phyloP scores from a whole-genome alignment of 1,140 invertebrate genomes.

The Lepidostoma basale region DNA sequence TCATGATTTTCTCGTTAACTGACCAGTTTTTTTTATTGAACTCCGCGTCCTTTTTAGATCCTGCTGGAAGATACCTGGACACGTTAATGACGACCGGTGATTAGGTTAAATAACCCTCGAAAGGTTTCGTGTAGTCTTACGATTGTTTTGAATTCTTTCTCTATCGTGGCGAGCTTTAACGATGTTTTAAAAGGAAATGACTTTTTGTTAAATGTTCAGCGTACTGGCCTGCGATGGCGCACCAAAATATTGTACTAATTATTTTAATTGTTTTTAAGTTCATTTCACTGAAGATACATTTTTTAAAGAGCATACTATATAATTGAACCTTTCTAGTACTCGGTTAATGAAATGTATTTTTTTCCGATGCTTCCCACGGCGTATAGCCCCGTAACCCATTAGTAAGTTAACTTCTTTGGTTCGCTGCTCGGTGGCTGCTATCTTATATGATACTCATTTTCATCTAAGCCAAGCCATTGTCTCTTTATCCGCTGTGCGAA shows the following conservation, averaged over 20 bases:
- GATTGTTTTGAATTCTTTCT: not conserved
- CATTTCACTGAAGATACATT: not conserved
- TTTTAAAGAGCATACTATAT: constrained; percentile 6
- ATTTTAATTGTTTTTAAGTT: constrained; percentile 18
- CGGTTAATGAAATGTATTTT: constrained; percentile 36
- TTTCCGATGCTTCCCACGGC: constrained; percentile 29
- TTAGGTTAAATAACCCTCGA: not conserved
- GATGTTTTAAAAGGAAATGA: constrained; percentile 2
- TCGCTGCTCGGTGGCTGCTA: not conserved
- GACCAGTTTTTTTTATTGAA: not conserved
- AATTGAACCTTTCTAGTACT: constrained; percentile 39
- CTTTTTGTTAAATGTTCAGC: not conserved
- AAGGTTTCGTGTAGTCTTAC: not conserved
- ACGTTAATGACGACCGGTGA: constrained; percentile 19
- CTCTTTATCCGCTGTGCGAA: not conserved
- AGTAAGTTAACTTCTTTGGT: not conserved
- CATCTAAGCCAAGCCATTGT: constrained; percentile 1
- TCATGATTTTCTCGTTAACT: constrained; percentile 9
- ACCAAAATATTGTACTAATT: constrained; percentile 2
- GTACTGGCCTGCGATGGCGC: constrained; percentile 23
- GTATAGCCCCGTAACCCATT: constrained; percentile 43
- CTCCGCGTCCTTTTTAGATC: not conserved
- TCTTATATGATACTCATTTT: constrained; percentile 14
- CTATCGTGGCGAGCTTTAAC: no score
- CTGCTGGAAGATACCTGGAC: not conserved